Conservation (phyloP, 2,797 vertebrate species). For the Borostomias antarcticus region DNA sequence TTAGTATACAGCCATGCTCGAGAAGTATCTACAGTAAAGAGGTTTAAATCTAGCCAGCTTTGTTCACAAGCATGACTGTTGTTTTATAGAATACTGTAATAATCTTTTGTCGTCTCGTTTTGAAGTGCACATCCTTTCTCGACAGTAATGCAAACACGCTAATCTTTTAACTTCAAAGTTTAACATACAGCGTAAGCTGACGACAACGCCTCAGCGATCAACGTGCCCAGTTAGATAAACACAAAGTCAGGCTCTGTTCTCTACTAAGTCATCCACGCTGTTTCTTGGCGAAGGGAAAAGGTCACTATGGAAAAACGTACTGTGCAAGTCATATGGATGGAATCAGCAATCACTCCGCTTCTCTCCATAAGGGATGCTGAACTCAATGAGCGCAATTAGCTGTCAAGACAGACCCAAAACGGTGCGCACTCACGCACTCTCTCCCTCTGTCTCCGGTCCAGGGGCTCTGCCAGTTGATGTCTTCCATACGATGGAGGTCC, state of each 20-base stretch:
- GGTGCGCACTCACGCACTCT: neutral
- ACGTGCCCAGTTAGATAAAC: constrained; percentile 6
- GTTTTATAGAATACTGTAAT: no score
- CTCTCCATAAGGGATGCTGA: neutral
- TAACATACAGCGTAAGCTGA: no score
- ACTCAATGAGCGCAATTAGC: constrained; percentile 26
- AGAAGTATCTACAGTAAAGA: no score
- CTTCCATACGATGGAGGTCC: no score
- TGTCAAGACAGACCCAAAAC: constrained; percentile 26
- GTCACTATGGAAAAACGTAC: neutral
- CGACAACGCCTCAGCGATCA: no score
- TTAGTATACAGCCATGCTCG: constrained; percentile 3
- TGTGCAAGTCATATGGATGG: constrained; percentile 6
- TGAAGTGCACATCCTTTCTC: no score
- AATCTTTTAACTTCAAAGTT: no score
- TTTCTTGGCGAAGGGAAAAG: neutral
- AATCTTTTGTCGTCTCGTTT: no score
- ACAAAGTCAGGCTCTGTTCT: neutral
- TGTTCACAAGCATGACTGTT: no score
- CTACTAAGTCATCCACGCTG: neutral
- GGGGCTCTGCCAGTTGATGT: no score
- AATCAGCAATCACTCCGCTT: constrained; percentile 12
- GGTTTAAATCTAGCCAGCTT: neutral
- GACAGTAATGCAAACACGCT: no score
- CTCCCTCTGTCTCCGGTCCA: no score